Conservation (phyloP, 2,113 vertebrate species). For the Bambusicola thoracicus region DNA sequence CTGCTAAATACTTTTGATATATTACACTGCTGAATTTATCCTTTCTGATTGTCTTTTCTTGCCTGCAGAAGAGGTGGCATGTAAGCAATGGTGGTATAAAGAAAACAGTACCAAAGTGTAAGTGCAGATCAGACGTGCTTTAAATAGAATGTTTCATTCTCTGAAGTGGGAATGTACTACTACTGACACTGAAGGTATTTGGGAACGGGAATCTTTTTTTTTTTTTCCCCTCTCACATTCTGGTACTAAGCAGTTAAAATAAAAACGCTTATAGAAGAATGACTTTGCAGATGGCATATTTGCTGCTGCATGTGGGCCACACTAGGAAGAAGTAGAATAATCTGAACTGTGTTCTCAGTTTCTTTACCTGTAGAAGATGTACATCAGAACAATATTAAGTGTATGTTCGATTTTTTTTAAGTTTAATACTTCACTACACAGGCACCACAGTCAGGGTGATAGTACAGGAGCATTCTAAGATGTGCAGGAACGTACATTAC, state of each 20-base stretch:
- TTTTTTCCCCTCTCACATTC: neutral
- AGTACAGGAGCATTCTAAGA: neutral
- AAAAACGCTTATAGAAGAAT: conserved; percentile 22
- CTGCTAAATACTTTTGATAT: neutral
- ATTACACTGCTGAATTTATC: conserved; percentile 17
- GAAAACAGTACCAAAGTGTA: conserved; percentile 19
- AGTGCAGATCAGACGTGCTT: neutral
- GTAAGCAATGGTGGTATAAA: neutral
- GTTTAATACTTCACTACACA: neutral
- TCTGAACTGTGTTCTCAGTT: neutral
- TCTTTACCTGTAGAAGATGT: neutral
- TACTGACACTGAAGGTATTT: neutral
- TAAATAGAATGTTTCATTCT: neutral
- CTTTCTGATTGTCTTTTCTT: conserved; percentile 6
- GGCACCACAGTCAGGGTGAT: neutral
- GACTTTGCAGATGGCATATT: conserved; percentile 11
- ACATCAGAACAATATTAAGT: neutral
- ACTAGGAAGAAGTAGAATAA: conserved; percentile 44
- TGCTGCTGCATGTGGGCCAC: conserved; percentile 33
- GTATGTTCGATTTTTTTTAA: neutral
- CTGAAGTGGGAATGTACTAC: neutral
- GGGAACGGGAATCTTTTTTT: neutral
- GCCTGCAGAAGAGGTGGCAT: neutral
- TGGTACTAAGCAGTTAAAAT: neutral
- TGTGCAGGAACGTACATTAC: neutral